Percentiles rank a stretch among this genome's conserved stretches.
phyloP scores from a whole-genome alignment of 2,113 vertebrate genomes.

The Microcebus lehilahytsara region DNA sequence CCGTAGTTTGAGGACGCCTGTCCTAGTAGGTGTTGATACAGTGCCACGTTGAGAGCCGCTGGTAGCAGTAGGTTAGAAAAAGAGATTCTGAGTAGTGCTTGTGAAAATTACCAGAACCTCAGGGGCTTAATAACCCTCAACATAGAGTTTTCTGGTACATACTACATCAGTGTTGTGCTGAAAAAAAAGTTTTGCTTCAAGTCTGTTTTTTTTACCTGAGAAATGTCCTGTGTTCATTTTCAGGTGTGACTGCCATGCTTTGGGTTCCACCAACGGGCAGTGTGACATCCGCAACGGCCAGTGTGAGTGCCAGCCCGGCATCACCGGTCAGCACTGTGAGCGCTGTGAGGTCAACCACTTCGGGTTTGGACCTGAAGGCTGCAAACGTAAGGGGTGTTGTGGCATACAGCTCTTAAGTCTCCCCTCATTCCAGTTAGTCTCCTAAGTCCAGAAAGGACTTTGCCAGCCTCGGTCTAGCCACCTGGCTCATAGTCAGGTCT shows the following conservation, averaged over 20 bases:
- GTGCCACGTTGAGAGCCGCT: neutral
- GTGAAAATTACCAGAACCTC: neutral
- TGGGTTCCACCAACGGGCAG: constrained; percentile 95
- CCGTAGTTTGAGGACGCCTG: no score
- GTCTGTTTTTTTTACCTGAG: neutral
- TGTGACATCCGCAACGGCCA: constrained; percentile 93
- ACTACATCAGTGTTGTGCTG: neutral
- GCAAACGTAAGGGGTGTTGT: constrained; percentile 92
- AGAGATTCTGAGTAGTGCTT: neutral
- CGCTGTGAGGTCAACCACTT: constrained; percentile 96
- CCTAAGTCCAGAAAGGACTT: neutral
- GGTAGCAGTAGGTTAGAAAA: neutral
- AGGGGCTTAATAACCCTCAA: neutral
- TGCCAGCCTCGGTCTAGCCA: accelerated
- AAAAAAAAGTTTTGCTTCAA: neutral
- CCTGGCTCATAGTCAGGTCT: neutral
- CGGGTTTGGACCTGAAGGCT: constrained; percentile 93
- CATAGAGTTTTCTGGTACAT: neutral
- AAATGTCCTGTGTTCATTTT: neutral
- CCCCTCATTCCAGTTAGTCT: neutral
- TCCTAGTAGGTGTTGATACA: neutral
- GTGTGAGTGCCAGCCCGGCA: constrained; percentile 96
- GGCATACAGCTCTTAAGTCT: neutral
- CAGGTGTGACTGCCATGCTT: constrained; percentile 93
- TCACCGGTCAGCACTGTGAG: constrained; percentile 90